Evolutionary conservation across 1,140 invertebrate species (phyloP).

Genomic region (Pseudomyrmex flavicornis): DNA sequence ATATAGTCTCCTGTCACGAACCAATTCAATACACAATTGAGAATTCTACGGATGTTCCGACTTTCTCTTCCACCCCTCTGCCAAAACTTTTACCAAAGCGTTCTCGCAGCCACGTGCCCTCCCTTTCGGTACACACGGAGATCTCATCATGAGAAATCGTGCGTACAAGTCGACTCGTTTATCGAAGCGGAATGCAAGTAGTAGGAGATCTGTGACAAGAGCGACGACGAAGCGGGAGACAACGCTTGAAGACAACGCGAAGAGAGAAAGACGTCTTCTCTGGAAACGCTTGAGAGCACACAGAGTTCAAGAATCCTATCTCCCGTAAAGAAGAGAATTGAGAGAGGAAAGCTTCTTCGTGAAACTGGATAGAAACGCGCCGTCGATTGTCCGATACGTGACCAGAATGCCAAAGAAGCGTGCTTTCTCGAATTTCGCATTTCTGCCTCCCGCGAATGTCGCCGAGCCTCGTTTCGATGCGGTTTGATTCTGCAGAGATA

Average conservation of each 20-base stretch:
- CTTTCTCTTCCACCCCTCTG: slow-evolving; percentile 4
- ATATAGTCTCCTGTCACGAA: slow-evolving; percentile 10
- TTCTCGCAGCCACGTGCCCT: slow-evolving; percentile 19
- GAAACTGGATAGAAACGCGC: slow-evolving; percentile 50
- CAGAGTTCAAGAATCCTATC: neutral
- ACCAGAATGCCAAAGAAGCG: slow-evolving; percentile 62
- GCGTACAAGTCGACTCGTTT: slow-evolving; percentile 31
- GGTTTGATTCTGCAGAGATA: neutral
- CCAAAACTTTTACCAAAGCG: slow-evolving; percentile 20
- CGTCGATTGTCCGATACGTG: slow-evolving; percentile 65
- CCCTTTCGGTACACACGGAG: slow-evolving; percentile 3
- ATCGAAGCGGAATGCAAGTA: neutral
- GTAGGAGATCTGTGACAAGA: neutral
- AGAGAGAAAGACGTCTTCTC: slow-evolving; percentile 6
- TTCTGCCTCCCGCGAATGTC: slow-evolving; percentile 32
- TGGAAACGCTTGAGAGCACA: neutral
- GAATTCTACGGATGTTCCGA: slow-evolving; percentile 40
- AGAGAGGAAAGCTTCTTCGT: slow-evolving; percentile 35
- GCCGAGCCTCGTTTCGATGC: slow-evolving; percentile 21
- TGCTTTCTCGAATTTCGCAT: slow-evolving; percentile 37
- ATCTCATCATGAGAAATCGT: slow-evolving; percentile 39
- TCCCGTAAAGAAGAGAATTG: slow-evolving; percentile 40
- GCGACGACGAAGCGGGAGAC: neutral
- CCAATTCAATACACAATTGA: slow-evolving; percentile 28
- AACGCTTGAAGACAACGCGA: slow-evolving; percentile 19